A percentile compares a stretch with the other conserved stretches of the same genome.
phyloP scores from a whole-genome alignment of 2,888 invertebrate species.

The Listrodromus nycthemerus region DNA sequence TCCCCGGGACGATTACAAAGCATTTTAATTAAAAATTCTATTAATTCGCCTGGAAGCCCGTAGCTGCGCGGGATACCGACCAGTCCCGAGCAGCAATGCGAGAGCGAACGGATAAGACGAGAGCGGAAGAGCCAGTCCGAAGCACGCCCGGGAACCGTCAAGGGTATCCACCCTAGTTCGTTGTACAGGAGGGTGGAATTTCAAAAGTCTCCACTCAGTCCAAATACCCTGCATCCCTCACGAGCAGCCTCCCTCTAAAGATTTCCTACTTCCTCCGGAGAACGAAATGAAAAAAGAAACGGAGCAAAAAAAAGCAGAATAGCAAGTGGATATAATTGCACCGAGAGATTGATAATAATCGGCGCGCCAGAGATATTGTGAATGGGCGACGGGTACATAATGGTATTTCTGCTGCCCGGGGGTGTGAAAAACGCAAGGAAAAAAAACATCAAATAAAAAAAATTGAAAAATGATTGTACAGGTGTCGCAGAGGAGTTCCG shows the following conservation, averaged over 20 bases:
- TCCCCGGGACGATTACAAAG: slow-evolving; percentile 74
- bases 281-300: not conserved
- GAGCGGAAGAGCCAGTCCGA: slow-evolving; percentile 42
- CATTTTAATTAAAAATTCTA: slow-evolving; percentile 82
- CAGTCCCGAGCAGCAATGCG: slow-evolving; percentile 16
- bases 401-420: slow-evolving; percentile 43
- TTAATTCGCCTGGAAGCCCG: slow-evolving; percentile 74
- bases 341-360: slow-evolving; percentile 21
- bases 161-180: not conserved
- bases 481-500: slow-evolving; percentile 51
- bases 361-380: slow-evolving; percentile 24
- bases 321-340: slow-evolving; percentile 59
- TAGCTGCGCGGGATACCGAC: slow-evolving; percentile 10
- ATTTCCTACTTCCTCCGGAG: not conserved
- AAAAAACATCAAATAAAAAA: slow-evolving; percentile 11
- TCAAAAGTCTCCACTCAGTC: not conserved
- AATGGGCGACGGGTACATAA: slow-evolving; percentile 52
- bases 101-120: slow-evolving; percentile 52
- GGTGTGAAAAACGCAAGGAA: slow-evolving; percentile 45
- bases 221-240: not conserved
- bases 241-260: not conserved
- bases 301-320: not conserved
- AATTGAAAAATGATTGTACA: slow-evolving; percentile 54
- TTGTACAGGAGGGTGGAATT: not conserved
- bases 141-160: slow-evolving; percentile 25